Base-by-base conservation (phyloP, 1,140 invertebrate genomes). In the Euschistus heros region DNA sequence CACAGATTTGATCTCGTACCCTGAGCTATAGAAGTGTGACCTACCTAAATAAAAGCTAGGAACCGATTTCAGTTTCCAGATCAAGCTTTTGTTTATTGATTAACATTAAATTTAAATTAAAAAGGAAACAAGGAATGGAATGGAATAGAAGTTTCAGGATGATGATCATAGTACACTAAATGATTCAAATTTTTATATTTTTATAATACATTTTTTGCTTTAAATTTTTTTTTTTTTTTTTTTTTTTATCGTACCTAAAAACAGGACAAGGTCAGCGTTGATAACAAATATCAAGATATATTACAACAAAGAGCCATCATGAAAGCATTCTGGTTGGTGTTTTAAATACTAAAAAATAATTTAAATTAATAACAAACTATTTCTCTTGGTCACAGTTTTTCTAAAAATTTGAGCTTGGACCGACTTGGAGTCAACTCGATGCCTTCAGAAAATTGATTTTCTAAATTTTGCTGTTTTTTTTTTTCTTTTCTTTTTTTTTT, bases 291-390 rank as follows among this genome's bases (percentile, higher is more conserved):
- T 14, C 8, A 26, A 57, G 2, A 57, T 22, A 50, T n/a, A 37
- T 50, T 18, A 50, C n/a, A 50, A 50, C 47, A 50, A 50, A 22
- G 47, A 50, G 54, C 20, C 24, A 57, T 37, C 13, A 22, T 57
- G 24, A 57, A 57, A 57, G 54, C 54, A 24, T 57, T 57, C 54
- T 26, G 54, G 20, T 57, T 57, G 20, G 54, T 57, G 54, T 57
- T 57, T 17, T 37, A 26, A 17, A 57, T 57, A 26, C 18, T 57
- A 57, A 24, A 57, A 57, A 57, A 57, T 26, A 57, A 57, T 24
- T 57, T 57, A 57, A 57, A 50, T 50, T 18, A 50, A 57, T 57
- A 57, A 57, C 54, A 57, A 57, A 57, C 15, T 57, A 57, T 57
- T 37, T 37, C 14, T 24, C 24, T 57, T 57, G 54, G 54, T 57